phyloP scores from a whole-genome alignment of 2,888 invertebrate species.

The Helicoverpa assulta region DNA sequence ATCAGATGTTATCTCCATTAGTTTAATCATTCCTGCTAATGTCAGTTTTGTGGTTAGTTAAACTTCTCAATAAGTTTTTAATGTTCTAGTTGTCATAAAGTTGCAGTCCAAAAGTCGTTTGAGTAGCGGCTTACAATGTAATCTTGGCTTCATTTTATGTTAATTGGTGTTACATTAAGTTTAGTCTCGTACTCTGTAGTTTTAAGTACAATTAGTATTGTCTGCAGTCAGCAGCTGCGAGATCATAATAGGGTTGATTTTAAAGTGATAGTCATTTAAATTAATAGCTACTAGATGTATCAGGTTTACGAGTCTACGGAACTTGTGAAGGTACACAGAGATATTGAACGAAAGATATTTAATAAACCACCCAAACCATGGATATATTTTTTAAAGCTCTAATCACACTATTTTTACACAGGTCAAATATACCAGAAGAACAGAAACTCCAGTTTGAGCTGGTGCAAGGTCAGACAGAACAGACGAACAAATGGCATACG shows the following conservation, averaged over 20 bases:
- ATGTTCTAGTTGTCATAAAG: conserved; percentile 24
- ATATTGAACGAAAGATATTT: too few relatives aligned
- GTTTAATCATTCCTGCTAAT: conserved; percentile 25
- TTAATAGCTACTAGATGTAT: neutral
- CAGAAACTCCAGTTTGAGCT: conserved; percentile 94
- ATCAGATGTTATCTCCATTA: conserved; percentile 7
- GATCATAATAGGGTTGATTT: neutral
- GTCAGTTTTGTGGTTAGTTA: conserved; percentile 28
- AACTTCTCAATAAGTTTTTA: conserved; percentile 22
- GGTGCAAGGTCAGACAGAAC: conserved; percentile 95
- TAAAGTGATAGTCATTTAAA: neutral
- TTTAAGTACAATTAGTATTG: neutral
- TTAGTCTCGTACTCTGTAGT: neutral
- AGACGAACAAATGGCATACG: conserved; percentile 95
- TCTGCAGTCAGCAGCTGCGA: neutral
- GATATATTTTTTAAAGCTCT: neutral
- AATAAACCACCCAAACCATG: too few relatives aligned
- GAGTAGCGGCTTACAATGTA: neutral
- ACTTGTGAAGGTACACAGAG: neutral
- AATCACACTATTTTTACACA: conserved; percentile 65
- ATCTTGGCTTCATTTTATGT: conserved; percentile 12
- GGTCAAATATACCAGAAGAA: conserved; percentile 94
- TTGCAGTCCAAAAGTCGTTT: conserved; percentile 14
- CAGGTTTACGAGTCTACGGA: neutral
- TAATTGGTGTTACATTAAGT: neutral